Evolutionary conservation across 2,797 vertebrate genomes (phyloP), one percentile per base, ranked within the genome.

Genomic region (Gymnocypris eckloni): DNA sequence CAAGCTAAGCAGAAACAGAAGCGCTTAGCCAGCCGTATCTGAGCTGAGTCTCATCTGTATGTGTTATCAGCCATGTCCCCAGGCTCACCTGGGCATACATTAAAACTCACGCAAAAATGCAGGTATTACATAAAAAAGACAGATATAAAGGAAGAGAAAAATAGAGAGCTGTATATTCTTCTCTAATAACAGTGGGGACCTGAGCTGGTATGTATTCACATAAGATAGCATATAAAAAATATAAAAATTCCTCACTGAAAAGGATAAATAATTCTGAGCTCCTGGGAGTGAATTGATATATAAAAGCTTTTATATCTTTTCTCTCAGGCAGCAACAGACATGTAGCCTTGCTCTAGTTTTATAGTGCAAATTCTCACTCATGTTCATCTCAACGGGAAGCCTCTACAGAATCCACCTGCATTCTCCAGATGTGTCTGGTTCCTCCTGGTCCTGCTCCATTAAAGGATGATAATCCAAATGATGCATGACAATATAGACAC

Each of bases 1-100:
- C 89, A 79, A 92, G 92, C 92, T 94, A 94, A 95, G 95, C 94
- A 95, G 91, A 95, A 95, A 94, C 72, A 94, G 93, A 94, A 94
- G 89, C 93, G 95, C 95, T 96, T 95, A 95, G 94, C 93, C 92
- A 94, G 95, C 93, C 92, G 71, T 93, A 95, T 94, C 91, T 90
- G 91, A 92, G 90, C 92, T 89, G 88, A 88, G 92, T 87, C 93
- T 95, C 95, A 95, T 95, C 94, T 94, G 92, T 95, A 94, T 92
- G 92, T 94, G 94, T 94, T 95, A 93, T 94, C 93, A 92, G 88
- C 90, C 90, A 91, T 93, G 92, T 95, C 94, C 94, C 93, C 71
- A 91, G 93, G 87, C 90, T 88, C 90, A 69, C 89, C 89, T 92
- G 92, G 92, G 90, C 81, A 85, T 90, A 91, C 90, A 88, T 92